These are phyloP conservation scores for Spheniscus mendiculus DNA, from an alignment of 2,113 vertebrate genomes.

Conservation along the genomic window DNA sequence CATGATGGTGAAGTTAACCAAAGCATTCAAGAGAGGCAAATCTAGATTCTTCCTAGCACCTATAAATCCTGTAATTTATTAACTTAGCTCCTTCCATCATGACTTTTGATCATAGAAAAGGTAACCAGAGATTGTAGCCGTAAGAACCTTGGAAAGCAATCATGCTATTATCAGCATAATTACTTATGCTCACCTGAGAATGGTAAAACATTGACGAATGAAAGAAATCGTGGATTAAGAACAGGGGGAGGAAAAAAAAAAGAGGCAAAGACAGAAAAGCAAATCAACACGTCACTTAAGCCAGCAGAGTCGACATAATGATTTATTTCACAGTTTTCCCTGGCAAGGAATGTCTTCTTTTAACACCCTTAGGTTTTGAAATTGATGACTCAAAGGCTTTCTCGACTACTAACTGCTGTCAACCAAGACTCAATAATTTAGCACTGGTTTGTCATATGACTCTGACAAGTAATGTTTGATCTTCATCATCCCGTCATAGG, in stretches of 20 bases:
- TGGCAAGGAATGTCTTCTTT: background rate
- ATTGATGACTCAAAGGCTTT: background rate
- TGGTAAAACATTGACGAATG: background rate
- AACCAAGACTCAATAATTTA: background rate
- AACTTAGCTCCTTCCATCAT: background rate
- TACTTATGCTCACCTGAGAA: background rate
- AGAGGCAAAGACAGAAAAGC: background rate
- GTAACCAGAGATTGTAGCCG: background rate
- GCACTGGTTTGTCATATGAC: background rate
- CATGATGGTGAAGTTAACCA: background rate
- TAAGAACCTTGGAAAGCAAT: background rate
- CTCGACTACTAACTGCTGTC: background rate
- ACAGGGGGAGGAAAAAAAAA: fast-evolving
- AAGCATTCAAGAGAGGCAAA: background rate
- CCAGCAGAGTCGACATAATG: background rate
- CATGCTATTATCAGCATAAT: background rate
- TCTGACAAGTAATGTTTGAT: background rate
- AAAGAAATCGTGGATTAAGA: background rate
- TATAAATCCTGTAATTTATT: background rate
- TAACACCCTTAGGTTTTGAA: background rate
- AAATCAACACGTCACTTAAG: background rate
- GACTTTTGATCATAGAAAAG: background rate
- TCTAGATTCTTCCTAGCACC: background rate
- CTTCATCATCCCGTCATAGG: background rate
- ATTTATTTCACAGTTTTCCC: background rate